A percentile compares a stretch with the other conserved stretches of the same genome.
Evolutionary conservation across 2,113 vertebrate genomes (phyloP).

Genomic region (Hemiscyllium ocellatum): DNA sequence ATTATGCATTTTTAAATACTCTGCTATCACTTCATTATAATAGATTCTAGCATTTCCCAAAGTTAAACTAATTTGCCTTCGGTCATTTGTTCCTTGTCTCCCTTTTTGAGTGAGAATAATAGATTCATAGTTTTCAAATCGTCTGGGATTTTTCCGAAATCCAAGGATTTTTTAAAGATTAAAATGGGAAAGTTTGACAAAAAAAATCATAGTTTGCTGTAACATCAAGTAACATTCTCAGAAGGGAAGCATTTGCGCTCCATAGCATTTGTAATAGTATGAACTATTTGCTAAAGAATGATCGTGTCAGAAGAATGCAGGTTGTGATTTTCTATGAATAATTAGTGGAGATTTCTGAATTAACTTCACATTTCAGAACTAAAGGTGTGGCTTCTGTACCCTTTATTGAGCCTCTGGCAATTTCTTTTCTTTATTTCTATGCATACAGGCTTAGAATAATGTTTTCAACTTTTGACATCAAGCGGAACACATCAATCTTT

Average conservation of each 20-base stretch:
- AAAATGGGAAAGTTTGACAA: neutral
- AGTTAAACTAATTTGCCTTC: too few species aligned
- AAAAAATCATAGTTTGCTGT: neutral
- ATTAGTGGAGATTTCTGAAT: neutral
- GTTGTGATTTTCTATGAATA: slow-evolving; percentile 1
- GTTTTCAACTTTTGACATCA: neutral
- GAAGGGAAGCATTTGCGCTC: neutral
- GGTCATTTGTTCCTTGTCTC: too few species aligned
- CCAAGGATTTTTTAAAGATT: too few species aligned
- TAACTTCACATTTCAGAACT: neutral
- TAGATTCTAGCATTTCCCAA: too few species aligned
- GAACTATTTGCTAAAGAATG: neutral
- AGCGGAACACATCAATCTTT: neutral
- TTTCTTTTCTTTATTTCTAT: neutral
- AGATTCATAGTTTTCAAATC: too few species aligned
- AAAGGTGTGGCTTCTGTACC: neutral
- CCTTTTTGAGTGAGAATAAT: too few species aligned
- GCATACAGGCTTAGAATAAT: neutral
- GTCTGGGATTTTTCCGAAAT: too few species aligned
- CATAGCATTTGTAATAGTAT: neutral
- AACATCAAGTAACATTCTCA: neutral
- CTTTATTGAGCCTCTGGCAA: neutral
- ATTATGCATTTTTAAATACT: too few species aligned
- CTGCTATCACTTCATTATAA: too few species aligned
- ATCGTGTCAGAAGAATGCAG: neutral